A percentile compares a stretch with the other conserved stretches of the same genome.
phyloP scores from a whole-genome alignment of 2,888 invertebrate genomes.

The Toxonevra muliebris region DNA sequence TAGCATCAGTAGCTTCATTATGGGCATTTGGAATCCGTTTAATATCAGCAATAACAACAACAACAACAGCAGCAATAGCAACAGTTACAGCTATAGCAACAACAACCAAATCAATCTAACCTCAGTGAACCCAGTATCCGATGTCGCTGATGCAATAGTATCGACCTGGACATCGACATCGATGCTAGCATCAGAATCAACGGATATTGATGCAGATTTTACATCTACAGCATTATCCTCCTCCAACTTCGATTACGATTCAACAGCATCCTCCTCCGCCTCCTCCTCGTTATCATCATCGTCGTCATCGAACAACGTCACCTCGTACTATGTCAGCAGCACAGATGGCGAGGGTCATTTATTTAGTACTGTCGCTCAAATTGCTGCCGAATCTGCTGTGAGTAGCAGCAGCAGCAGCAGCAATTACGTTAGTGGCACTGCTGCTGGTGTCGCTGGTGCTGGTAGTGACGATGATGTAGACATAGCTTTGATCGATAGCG shows the following conservation, averaged over 20 bases:
- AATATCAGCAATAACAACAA: slow-evolving; percentile 1
- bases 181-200: slow-evolving; percentile 25
- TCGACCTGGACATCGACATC: slow-evolving; percentile 28
- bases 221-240: slow-evolving; percentile 14
- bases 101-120: slow-evolving; percentile 19
- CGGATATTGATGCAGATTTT: slow-evolving; percentile 19
- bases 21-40: slow-evolving; percentile 41
- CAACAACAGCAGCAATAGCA: slow-evolving; percentile 4
- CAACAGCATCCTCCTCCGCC: slow-evolving; percentile 9
- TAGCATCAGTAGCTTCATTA: slow-evolving; percentile 37
- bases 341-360: slow-evolving; percentile 22
- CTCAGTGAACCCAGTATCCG: slow-evolving; percentile 21
- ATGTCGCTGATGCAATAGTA: slow-evolving; percentile 11
- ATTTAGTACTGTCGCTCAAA: slow-evolving; percentile 12
- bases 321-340: not conserved
- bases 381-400: slow-evolving; percentile 8
- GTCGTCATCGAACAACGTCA: slow-evolving; percentile 5
- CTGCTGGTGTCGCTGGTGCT: slow-evolving; percentile 30
- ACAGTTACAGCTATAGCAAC: slow-evolving; percentile 15
- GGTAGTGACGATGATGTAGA: slow-evolving; percentile 47
- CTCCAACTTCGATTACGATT: not conserved
- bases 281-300: slow-evolving; percentile 35
- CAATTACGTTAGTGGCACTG: not conserved
- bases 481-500: slow-evolving; percentile 61
- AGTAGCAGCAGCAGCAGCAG: slow-evolving; percentile 1